These are phyloP conservation scores for Psilopsiagon aymara DNA, from an alignment of 2,113 vertebrate species.

Conservation along the genomic window DNA sequence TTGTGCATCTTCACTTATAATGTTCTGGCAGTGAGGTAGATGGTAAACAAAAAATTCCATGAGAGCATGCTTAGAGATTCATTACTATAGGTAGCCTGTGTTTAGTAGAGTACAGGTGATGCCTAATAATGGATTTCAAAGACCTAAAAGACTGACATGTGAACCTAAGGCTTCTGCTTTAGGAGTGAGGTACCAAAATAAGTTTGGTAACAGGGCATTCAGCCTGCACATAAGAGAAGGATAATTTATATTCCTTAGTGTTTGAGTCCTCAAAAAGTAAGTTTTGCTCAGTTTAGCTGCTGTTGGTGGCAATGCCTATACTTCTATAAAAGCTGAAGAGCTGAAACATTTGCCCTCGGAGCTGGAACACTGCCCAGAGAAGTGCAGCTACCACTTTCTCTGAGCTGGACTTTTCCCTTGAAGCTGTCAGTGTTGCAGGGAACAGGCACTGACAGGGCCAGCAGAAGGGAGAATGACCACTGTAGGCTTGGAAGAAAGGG, in stretches of 20 bases:
- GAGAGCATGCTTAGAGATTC: not conserved
- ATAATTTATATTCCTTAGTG: not conserved
- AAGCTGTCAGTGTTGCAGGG: not conserved
- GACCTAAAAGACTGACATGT: not conserved
- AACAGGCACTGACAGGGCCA: not conserved
- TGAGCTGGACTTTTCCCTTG: not conserved
- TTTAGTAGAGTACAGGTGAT: not conserved
- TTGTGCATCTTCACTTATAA: rapidly evolving
- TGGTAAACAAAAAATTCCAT: not conserved
- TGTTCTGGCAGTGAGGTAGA: not conserved
- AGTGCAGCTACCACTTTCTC: not conserved
- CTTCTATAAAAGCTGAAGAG: not conserved
- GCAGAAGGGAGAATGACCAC: not conserved
- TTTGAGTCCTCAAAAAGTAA: not conserved
- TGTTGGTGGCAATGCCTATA: not conserved
- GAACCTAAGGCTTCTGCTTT: not conserved
- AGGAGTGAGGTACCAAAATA: not conserved
- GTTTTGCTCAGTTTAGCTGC: not conserved
- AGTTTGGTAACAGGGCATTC: not conserved
- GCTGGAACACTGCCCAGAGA: not conserved
- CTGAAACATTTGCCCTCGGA: not conserved
- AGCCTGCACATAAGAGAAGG: not conserved
- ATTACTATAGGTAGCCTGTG: not conserved
- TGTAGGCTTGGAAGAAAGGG: not conserved
- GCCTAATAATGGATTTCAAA: not conserved